Base-by-base conservation (phyloP, 1,140 invertebrate genomes). In the Rhizoglyphus robini region DNA sequence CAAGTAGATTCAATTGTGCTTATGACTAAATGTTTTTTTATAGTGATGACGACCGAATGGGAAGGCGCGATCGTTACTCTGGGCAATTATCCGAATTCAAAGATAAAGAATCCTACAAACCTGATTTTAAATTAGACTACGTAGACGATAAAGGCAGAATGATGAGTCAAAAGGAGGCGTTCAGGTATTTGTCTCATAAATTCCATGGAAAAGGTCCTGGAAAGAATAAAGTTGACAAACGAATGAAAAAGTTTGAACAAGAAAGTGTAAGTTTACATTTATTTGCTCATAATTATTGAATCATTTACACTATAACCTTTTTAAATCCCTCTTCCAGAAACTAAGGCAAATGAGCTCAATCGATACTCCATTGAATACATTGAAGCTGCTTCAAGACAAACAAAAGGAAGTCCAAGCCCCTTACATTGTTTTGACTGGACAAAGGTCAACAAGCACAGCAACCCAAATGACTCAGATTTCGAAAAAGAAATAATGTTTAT, bases 131-230 rank as follows among this genome's bases (percentile, higher is more conserved):
- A 77, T 78, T 99, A 68, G 93, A 96, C 73, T 99, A 99, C 73
- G 93, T 95, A 65, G 95, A 99, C 78, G 93, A 97, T 73, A 87
- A 89, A 74, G 96, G 96, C 2, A 82, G 86, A 60, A 81, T 88
- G 63, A 80, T 99, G 61, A 88, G 85, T 71, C 84, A 86, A 30
- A 99, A 99, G 76, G 96, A 99, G 81, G 96, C 96, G 20, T 99
- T 99, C 77, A 72, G 83, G 63, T 79, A 78, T 64, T 59, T 73
- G n/a, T 75, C 72, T 30, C 94, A 98, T 75, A 95, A 96, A 77
- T 99, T 99, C 76, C 96, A 99, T 79, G 96, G 96, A 25, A 99
- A 99, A 81, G 94, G 93, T 20, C 92, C 94, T 8, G 95, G 96
- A 51, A 99, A 99, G 76, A 98, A 96, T 79, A 99, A 99, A 78